Base-by-base conservation (phyloP, 2,888 invertebrate genomes). In the Abrostola tripartita region DNA sequence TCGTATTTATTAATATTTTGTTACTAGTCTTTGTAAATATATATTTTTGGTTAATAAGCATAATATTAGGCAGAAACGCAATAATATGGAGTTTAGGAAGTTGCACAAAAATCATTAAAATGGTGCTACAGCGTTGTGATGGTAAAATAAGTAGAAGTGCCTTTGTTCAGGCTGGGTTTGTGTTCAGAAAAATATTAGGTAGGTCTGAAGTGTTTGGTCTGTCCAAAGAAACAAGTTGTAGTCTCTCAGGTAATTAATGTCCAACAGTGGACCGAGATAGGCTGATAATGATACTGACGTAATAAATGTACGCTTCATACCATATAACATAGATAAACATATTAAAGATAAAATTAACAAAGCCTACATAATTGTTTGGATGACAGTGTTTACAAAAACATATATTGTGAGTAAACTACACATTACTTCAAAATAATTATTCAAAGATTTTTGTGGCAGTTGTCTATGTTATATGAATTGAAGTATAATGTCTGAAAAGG, bases 1-100 rank as follows among this genome's bases (percentile, higher is more conserved):
- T 75, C 78, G 76, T 82, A 84, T 81, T 80, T 79, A 82, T 79
- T 80, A 78, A 77, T n/a, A n/a, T n/a, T 78, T 68, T 73, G 64
- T 76, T 77, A 83, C 80, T 87, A 86, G 85, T 85, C 81, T 69
- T 71, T 84, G 82, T 84, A 84, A 81, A 83, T 85, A 82, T 60
- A 60, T 63, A 55, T 60, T 65, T 66, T 55, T 70, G 37, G 65
- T 71, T 78, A 38, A 52, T 73, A 76, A 74, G 71, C 73, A 74
- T 78, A 79, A 76, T 76, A 74, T 64, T 72, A 80, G 67, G 54
- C 50, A 35, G 59, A 51, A 57, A 61, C 41, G 47, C 37, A 54
- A 11, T 68, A 54, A 56, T 68, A 72, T 71, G 69, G 76, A 62
- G 65, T 41, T 61, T 52, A 73, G 62, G 58, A 36, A 56, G 58